phyloP scores from a whole-genome alignment of 37 sponge, comb jelly and placozoan genomes.

The Haliclona indistincta region DNA sequence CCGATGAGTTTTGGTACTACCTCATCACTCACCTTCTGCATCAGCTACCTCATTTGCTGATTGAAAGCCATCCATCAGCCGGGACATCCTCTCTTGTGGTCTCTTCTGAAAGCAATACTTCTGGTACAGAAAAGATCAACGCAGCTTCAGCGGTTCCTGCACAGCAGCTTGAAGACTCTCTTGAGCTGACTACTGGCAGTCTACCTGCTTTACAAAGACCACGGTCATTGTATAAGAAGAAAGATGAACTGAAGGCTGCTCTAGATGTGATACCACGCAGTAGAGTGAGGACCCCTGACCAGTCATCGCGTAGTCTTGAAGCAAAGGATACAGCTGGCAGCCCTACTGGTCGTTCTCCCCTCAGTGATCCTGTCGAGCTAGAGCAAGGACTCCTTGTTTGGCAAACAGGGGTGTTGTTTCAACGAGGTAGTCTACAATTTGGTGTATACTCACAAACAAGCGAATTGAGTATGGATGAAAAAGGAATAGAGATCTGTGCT shows the following conservation, averaged over 20 bases:
- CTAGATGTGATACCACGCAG: background rate
- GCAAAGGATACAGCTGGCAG: background rate
- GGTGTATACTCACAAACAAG: conserved; percentile 27
- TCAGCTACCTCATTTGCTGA: conserved; percentile 19
- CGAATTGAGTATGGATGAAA: conserved; percentile 64
- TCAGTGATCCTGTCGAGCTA: conserved; percentile 4
- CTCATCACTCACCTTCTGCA: conserved; percentile 38
- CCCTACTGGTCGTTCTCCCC: background rate
- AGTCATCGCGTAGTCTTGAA: background rate
- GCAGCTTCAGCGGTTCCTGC: background rate
- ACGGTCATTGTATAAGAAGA: no score
- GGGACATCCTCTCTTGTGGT: background rate
- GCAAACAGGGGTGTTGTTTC: conserved; percentile 47
- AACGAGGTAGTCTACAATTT: conserved; percentile 11
- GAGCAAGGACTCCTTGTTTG: conserved; percentile 35
- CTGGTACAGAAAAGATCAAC: background rate
- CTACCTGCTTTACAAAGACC: no score
- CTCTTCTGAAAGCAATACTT: background rate
- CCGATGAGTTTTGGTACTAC: conserved; percentile 71
- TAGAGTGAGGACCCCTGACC: background rate
- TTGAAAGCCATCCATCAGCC: background rate
- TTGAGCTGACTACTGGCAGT: background rate
- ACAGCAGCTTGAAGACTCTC: background rate
- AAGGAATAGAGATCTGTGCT: conserved; percentile 69
- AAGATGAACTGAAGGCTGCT: background rate